These are phyloP conservation scores for Chrysomela aeneicollis DNA, from an alignment of 2,888 invertebrate genomes.

Conservation along the genomic window DNA sequence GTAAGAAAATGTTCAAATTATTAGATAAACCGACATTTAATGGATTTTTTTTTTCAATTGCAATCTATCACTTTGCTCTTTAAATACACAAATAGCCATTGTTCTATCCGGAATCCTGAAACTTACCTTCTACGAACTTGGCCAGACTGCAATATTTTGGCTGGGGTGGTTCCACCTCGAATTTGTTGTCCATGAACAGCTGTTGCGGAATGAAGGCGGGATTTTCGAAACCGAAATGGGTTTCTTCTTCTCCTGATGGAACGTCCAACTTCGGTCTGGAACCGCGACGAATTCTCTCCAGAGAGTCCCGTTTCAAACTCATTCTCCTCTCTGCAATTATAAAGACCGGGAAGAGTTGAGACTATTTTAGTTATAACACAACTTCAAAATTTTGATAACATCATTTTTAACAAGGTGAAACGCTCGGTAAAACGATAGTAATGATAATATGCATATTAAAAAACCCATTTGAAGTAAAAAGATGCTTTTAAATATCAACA, in stretches of 20 bases:
- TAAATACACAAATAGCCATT: not conserved
- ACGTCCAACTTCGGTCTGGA: conserved; percentile 46
- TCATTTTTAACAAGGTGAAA: no score
- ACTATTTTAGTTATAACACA: no score
- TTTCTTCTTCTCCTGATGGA: conserved; percentile 63
- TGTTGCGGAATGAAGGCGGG: conserved; percentile 70
- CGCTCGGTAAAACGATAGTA: no score
- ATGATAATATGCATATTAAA: no score
- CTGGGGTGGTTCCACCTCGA: conserved; percentile 66
- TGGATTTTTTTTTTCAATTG: no score
- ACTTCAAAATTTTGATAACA: no score
- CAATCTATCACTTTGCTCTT: not conserved
- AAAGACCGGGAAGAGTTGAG: no score
- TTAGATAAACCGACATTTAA: no score
- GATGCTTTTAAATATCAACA: no score
- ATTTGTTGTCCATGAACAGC: conserved; percentile 53
- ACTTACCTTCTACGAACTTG: conserved; percentile 77
- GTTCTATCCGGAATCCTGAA: not conserved
- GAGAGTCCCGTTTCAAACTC: conserved; percentile 64
- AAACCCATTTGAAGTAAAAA: no score
- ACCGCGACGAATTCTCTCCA: conserved; percentile 56
- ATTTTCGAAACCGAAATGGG: conserved; percentile 77
- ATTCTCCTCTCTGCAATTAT: conserved; percentile 64
- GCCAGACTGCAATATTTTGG: conserved; percentile 79
- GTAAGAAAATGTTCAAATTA: no score